These are phyloP conservation scores for Sipha maydis DNA, from an alignment of 2,888 invertebrate species.

Conservation along the genomic window DNA sequence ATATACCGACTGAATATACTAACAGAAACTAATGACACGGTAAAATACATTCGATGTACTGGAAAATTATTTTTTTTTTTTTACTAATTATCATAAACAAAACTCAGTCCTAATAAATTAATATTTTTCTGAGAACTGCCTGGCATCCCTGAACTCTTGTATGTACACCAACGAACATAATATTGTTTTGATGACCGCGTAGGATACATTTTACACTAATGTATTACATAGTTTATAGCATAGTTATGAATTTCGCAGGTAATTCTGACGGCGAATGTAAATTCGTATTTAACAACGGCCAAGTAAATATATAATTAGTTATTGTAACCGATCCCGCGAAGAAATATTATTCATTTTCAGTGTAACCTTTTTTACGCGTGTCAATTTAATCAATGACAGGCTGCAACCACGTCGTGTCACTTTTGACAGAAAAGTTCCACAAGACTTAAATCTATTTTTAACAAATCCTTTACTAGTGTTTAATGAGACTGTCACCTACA, in stretches of 20 bases:
- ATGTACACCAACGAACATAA: not conserved
- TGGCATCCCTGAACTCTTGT: no score
- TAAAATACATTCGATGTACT: no score
- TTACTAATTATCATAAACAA: no score
- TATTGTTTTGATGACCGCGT: no score
- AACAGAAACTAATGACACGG: no score
- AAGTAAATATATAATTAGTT: slow-evolving; percentile 45
- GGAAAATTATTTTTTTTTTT: no score
- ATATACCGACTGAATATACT: no score
- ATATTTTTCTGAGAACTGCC: no score
- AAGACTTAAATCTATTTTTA: slow-evolving; percentile 54
- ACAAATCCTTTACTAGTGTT: slow-evolving; percentile 33
- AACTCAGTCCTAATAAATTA: no score
- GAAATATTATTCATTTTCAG: slow-evolving; percentile 30
- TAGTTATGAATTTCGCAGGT: not conserved
- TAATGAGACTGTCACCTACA: slow-evolving; percentile 53
- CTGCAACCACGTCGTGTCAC: slow-evolving; percentile 2
- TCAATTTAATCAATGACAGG: slow-evolving; percentile 42
- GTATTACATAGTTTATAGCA: not conserved
- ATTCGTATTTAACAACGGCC: not conserved
- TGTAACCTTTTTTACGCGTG: slow-evolving; percentile 15
- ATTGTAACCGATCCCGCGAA: not conserved
- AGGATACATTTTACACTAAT: not conserved
- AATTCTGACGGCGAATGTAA: slow-evolving; percentile 7
- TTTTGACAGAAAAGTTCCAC: slow-evolving; percentile 30